These are phyloP conservation scores for Tenthredo mesomela DNA, from an alignment of 2,888 invertebrate species.

Conservation along the genomic window DNA sequence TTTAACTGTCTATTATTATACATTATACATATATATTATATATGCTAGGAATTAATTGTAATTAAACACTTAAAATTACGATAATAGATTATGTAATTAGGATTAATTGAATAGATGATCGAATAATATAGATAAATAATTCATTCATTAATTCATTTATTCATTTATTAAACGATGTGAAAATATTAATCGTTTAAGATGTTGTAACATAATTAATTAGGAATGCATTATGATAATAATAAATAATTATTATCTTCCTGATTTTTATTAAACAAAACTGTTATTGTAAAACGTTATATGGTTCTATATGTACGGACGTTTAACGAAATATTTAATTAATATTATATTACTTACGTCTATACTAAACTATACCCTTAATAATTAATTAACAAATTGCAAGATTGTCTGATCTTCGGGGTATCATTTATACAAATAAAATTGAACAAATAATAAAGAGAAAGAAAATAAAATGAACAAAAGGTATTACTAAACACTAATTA, in stretches of 20 bases:
- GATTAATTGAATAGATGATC: background rate
- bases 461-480: background rate
- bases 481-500: background rate
- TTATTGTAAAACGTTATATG: background rate
- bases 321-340: background rate
- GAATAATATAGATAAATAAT: background rate
- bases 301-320: constrained; percentile 10
- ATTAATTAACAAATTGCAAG: background rate
- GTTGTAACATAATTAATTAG: constrained; percentile 4
- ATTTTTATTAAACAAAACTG: background rate
- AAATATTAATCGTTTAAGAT: background rate
- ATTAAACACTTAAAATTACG: constrained; percentile 1
- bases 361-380: background rate
- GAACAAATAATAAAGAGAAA: background rate
- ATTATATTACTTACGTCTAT: background rate
- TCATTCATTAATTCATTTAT: background rate
- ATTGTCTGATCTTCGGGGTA: constrained; percentile 19
- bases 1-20: constrained; percentile 37
- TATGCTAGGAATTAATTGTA: constrained; percentile 9
- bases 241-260: constrained; percentile 7
- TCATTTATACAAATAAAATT: background rate
- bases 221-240: background rate
- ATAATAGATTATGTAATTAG: background rate
- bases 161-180: constrained; percentile 1
- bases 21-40: no score